phyloP scores from a whole-genome alignment of 2,797 vertebrate species.

The Leucoraja ocellata region DNA sequence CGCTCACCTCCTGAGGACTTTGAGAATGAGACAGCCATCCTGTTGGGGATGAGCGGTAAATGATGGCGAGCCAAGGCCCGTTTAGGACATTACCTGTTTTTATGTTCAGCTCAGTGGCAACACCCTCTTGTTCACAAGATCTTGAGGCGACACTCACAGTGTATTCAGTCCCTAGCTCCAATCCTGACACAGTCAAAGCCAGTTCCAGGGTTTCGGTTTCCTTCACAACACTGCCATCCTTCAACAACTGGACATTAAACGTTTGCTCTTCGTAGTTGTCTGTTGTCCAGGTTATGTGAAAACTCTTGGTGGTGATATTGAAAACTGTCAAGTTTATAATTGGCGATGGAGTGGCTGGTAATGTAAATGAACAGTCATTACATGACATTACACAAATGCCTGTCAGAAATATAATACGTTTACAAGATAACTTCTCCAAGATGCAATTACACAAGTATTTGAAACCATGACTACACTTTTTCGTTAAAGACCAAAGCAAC shows the following conservation, averaged over 20 bases:
- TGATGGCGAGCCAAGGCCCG: background rate
- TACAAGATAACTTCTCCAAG: background rate
- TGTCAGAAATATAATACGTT: background rate
- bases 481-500: background rate
- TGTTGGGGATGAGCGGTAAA: too few relatives aligned
- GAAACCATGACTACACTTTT: background rate
- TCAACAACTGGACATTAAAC: conserved; percentile 44
- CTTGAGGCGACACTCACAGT: conserved; percentile 41
- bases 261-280: background rate
- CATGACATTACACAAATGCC: too few relatives aligned
- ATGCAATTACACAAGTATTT: background rate
- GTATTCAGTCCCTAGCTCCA: conserved; percentile 42
- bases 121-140: conserved; percentile 48
- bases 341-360: background rate
- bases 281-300: background rate
- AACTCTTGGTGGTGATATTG: conserved; percentile 39
- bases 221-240: background rate
- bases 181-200: background rate
- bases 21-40: too few relatives aligned
- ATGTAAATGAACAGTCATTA: background rate
- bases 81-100: conserved; percentile 52
- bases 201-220: conserved; percentile 38
- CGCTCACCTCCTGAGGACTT: too few relatives aligned
- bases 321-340: conserved; percentile 40
- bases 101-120: conserved; percentile 41